phyloP scores from a whole-genome alignment of 2,888 invertebrate genomes.

The Dryomyza anilis region DNA sequence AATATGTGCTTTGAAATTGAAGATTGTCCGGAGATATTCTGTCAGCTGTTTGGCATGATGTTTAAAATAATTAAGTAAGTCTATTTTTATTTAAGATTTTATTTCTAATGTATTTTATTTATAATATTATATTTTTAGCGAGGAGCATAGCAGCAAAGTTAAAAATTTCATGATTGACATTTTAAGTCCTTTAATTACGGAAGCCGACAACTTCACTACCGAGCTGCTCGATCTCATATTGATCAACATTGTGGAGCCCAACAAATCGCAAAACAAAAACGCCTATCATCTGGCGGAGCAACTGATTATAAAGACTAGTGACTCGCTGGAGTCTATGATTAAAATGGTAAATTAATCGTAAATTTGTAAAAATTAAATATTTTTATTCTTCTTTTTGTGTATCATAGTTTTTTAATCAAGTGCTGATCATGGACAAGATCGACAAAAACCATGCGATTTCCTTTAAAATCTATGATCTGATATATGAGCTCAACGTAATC shows the following conservation, averaged over 20 bases:
- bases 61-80: conserved; percentile 95
- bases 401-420: conserved; percentile 96
- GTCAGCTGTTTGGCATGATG: conserved; percentile 89
- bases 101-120: conserved; percentile 4
- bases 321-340: conserved; percentile 92
- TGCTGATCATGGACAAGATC: conserved; percentile 89
- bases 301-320: conserved; percentile 86
- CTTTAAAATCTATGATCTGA: conserved; percentile 89
- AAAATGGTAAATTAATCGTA: conserved; percentile 73
- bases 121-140: conserved; percentile 64
- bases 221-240: conserved; percentile 93
- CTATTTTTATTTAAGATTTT: not conserved
- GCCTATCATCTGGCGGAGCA: conserved; percentile 91
- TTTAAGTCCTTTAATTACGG: conserved; percentile 89
- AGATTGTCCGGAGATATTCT: conserved; percentile 96
- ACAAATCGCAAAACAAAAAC: conserved; percentile 86
- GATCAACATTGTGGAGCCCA: conserved; percentile 92
- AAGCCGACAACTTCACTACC: conserved; percentile 93
- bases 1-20: conserved; percentile 98
- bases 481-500: conserved; percentile 94
- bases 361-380: not conserved
- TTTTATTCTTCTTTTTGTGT: conserved; percentile 41
- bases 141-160: conserved; percentile 94
- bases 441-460: conserved; percentile 80
- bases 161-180: conserved; percentile 97